These are phyloP conservation scores for Bombus superbus DNA, from an alignment of 1,140 invertebrate species.

Conservation along the genomic window DNA sequence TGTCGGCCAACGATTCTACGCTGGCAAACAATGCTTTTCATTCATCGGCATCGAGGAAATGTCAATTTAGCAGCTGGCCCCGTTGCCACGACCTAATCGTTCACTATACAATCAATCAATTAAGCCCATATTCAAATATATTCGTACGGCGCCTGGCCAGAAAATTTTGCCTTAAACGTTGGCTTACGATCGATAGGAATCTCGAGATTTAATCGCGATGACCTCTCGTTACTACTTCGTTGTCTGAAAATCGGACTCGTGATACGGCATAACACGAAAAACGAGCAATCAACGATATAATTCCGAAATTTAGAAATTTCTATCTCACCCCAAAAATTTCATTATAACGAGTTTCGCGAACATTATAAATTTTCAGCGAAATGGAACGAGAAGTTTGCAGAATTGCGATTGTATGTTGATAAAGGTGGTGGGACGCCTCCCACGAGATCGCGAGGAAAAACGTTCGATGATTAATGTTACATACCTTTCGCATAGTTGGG, in stretches of 20 bases:
- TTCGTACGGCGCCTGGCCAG: no score
- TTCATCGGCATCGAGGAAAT: not conserved
- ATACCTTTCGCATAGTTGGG: not conserved
- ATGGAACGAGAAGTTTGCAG: not conserved
- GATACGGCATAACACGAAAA: not conserved
- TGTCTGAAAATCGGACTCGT: not conserved
- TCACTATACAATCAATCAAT: constrained; percentile 21
- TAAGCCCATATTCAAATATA: constrained; percentile 6
- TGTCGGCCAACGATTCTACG: not conserved
- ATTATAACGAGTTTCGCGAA: not conserved
- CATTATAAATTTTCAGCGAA: not conserved
- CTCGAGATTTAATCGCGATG: not conserved
- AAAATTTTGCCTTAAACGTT: not conserved
- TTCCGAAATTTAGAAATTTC: not conserved
- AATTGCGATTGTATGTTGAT: not conserved
- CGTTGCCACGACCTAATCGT: not conserved
- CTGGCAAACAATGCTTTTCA: constrained; percentile 20
- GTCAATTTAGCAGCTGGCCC: constrained; percentile 6
- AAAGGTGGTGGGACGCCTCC: not conserved
- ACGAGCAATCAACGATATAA: not conserved
- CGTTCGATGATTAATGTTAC: not conserved
- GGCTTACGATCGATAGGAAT: not conserved
- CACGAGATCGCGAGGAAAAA: not conserved
- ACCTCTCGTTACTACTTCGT: constrained; percentile 7
- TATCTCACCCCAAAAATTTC: not conserved